Percentiles rank a stretch among this genome's conserved stretches.
Conservation (phyloP, 2,888 invertebrate species). For the Rhagophthalmus giganteus region DNA sequence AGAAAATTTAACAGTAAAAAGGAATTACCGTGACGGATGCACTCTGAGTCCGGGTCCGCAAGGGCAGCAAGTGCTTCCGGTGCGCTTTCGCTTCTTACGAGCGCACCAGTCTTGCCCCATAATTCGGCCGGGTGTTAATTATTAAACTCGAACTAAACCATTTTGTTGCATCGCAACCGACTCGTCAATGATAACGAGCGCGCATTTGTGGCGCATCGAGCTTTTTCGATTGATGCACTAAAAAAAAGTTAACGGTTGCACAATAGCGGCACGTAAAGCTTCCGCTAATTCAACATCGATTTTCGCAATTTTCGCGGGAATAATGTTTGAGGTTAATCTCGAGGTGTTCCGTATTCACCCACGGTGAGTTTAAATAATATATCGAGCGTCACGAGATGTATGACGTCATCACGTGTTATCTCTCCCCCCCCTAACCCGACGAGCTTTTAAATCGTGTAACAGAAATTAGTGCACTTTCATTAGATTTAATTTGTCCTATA, state of each 20-base stretch:
- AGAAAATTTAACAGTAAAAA: conserved; percentile 3
- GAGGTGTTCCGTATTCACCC: conserved; percentile 13
- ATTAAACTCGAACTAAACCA: neutral
- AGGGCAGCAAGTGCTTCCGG: conserved; percentile 62
- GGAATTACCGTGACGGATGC: conserved; percentile 57
- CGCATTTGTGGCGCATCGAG: too few species aligned
- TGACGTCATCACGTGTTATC: conserved; percentile 34
- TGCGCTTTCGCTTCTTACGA: conserved; percentile 70
- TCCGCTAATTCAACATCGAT: too few species aligned
- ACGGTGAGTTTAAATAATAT: conserved; percentile 36
- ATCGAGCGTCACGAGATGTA: conserved; percentile 33
- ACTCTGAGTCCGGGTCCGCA: conserved; percentile 62
- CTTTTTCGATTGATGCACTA: too few species aligned
- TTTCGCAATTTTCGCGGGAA: neutral
- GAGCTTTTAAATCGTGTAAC: conserved; percentile 14
- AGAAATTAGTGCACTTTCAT: conserved; percentile 8
- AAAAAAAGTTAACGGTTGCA: too few species aligned
- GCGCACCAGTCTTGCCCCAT: conserved; percentile 80
- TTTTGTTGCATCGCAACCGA: conserved; percentile 6
- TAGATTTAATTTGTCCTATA: conserved; percentile 5
- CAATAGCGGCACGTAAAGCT: too few species aligned
- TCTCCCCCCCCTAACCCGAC: conserved; percentile 12
- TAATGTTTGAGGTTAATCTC: conserved; percentile 10
- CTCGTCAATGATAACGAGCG: too few species aligned
- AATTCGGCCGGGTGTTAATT: conserved; percentile 43